These are phyloP conservation scores for Glaucomys volans DNA, from an alignment of 2,113 vertebrate species.

Conservation along the genomic window DNA sequence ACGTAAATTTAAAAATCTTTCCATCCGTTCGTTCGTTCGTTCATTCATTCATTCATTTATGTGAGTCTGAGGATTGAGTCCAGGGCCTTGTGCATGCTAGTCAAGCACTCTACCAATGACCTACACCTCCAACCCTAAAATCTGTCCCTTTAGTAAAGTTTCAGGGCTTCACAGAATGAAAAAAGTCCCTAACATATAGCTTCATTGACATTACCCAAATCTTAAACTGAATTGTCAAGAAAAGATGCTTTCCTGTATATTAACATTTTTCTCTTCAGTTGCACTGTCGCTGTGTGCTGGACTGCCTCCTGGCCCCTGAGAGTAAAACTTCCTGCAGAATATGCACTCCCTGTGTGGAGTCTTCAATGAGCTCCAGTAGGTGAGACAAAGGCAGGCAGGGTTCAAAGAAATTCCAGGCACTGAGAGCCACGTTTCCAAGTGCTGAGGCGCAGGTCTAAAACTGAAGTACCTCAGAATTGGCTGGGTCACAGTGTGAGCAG, in stretches of 20 bases:
- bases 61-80: neutral
- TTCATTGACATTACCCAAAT: neutral
- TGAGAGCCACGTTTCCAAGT: neutral
- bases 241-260: neutral
- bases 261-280: neutral
- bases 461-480: neutral
- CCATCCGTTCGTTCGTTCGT: too few relatives aligned
- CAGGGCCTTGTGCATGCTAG: neutral
- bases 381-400: neutral
- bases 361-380: neutral
- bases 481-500: neutral
- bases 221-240: neutral
- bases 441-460: neutral
- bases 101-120: neutral
- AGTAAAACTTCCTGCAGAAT: neutral
- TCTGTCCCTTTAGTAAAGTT: neutral
- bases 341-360: neutral
- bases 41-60: neutral
- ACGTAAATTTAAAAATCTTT: neutral
- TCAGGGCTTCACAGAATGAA: neutral
- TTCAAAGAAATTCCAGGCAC: neutral
- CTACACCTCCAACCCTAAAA: neutral
- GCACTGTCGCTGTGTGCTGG: neutral
- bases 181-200: neutral
- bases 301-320: neutral